These are phyloP conservation scores for Agrypnia vestita DNA, from an alignment of 1,140 invertebrate species.

Conservation along the genomic window DNA sequence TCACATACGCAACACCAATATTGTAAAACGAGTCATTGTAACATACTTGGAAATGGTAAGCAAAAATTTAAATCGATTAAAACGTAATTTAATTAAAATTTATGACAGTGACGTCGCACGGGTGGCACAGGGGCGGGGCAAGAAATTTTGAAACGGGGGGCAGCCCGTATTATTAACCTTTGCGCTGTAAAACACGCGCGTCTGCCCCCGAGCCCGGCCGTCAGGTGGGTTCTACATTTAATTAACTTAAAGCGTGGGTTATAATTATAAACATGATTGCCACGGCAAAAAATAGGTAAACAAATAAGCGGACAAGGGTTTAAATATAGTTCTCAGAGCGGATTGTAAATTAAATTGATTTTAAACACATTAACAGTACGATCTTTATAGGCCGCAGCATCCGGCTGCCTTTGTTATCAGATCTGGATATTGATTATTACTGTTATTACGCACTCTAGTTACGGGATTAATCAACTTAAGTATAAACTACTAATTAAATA, in stretches of 20 bases:
- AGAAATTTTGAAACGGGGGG: background rate
- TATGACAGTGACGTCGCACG: conserved; percentile 23
- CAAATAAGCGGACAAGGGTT: conserved; percentile 18
- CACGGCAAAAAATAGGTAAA: conserved; percentile 10
- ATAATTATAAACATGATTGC: conserved; percentile 34
- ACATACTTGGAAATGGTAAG: too few relatives aligned
- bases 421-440: too few relatives aligned
- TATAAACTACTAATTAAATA: too few relatives aligned
- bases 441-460: too few relatives aligned
- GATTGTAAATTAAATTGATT: conserved; percentile 30
- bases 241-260: conserved; percentile 26
- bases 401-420: background rate
- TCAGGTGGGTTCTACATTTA: conserved; percentile 29
- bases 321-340: conserved; percentile 19
- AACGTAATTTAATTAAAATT: conserved; percentile 37
- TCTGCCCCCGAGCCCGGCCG: background rate
- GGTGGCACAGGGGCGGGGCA: conserved; percentile 21
- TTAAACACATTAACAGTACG: conserved; percentile 24
- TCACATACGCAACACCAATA: too few relatives aligned
- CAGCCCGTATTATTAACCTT: background rate
- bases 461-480: too few relatives aligned
- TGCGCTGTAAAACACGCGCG: background rate
- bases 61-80: conserved; percentile 22
- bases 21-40: too few relatives aligned
- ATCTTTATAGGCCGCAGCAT: conserved; percentile 6